Base-by-base conservation (phyloP, 1,140 invertebrate genomes). In the Druon quercuslanigerum region DNA sequence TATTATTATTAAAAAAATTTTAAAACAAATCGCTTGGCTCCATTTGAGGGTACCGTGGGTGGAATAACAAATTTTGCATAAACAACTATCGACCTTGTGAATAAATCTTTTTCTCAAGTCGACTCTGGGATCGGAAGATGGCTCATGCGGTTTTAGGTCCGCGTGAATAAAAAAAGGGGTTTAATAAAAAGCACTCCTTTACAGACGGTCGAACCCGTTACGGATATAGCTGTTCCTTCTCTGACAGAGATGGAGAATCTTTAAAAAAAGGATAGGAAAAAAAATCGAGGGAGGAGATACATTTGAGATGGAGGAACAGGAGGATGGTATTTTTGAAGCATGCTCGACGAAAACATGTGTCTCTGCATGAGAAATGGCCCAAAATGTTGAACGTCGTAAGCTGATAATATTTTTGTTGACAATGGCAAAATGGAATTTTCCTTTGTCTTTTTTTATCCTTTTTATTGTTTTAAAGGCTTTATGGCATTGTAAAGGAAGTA, bases 271-370 rank as follows among this genome's bases (percentile, higher is more conserved):
- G 66, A 71, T 46, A 77, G 72, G 72, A 71, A 79, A 79, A 79
- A 73, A 52, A 66, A 51, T 60, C 54, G 71, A 50, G 75, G 50
- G 66, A 60, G 66, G 20, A 57, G 54, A 73, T 77, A 66, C 13
- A 73, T 77, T 79, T 78, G 54, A 73, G 79, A 75, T 71, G 73
- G 60, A 70, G 72, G 78, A 76, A 51, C 75, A 81, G 75, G 78
- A 81, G 81, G 78, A 80, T 78, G 56, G 78, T 85, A 85, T 85
- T 82, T 85, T 85, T 79, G 83, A 83, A 80, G 77, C 66, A 33
- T 74, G 40, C 79, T 76, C 52, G 56, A 80, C 78, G 77, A 76
- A 79, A 84, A 80, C 83, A 82, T 83, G 76, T 83, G 83, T 80
- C 76, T 79, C 25, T 72, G 72, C 16, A 57, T 51, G 73, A 76